Evolutionary conservation across 2,888 invertebrate genomes (phyloP).

Genomic region (Acanthopleura granulata): DNA sequence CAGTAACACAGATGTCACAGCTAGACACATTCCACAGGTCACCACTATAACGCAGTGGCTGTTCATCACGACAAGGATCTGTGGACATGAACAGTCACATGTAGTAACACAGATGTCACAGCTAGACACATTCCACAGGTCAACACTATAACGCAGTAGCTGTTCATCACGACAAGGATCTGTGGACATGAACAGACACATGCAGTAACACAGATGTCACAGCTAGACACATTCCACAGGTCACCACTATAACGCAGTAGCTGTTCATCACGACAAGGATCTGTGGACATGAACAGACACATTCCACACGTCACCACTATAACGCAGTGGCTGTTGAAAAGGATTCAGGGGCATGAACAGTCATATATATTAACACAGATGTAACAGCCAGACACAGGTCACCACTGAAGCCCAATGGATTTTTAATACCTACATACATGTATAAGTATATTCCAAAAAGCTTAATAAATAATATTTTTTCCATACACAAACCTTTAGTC

Average conservation of each 20-base stretch:
- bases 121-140: slow-evolving; percentile 52
- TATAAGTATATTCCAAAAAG: too few relatives aligned
- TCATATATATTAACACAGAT: slow-evolving; percentile 38
- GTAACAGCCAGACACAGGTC: slow-evolving; percentile 48
- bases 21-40: slow-evolving; percentile 57
- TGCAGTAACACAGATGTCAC: slow-evolving; percentile 49
- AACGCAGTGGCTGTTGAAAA: slow-evolving; percentile 32
- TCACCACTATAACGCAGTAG: slow-evolving; percentile 51
- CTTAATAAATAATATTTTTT: too few relatives aligned
- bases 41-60: slow-evolving; percentile 44
- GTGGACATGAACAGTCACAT: neutral
- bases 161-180: neutral
- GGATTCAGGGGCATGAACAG: neutral
- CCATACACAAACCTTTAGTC: too few relatives aligned
- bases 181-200: neutral
- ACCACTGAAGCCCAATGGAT: too few relatives aligned
- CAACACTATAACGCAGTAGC: too few relatives aligned
- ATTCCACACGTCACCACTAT: slow-evolving; percentile 60
- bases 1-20: slow-evolving; percentile 53
- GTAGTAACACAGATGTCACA: slow-evolving; percentile 53
- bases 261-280: slow-evolving; percentile 19
- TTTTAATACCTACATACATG: too few relatives aligned
- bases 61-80: slow-evolving; percentile 20
- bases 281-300: slow-evolving; percentile 28
- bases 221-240: slow-evolving; percentile 55